Percentiles rank a stretch among this genome's conserved stretches.
Conservation (phyloP, 1,140 invertebrate species). For the Macrobrachium rosenbergii region DNA sequence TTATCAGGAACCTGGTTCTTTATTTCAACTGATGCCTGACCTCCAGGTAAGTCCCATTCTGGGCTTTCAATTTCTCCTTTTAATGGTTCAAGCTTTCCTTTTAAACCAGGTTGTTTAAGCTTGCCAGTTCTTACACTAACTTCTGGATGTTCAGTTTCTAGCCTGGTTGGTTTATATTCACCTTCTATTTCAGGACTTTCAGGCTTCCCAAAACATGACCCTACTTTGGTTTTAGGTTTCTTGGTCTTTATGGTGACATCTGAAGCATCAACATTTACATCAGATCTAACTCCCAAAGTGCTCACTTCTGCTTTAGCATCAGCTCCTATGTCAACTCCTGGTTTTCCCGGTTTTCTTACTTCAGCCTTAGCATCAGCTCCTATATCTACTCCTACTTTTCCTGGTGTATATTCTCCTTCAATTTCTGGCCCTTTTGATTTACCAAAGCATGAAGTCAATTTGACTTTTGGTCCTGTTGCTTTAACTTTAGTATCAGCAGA, state of each 20-base stretch:
- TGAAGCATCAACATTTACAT: conserved; percentile 5
- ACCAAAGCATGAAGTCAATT: conserved; percentile 46
- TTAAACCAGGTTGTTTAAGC: not conserved
- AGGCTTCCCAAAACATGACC: conserved; percentile 20
- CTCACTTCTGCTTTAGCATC: not conserved
- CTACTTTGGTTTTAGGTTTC: conserved; percentile 28
- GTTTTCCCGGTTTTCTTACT: no score
- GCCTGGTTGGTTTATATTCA: conserved; percentile 9
- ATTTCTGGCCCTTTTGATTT: conserved; percentile 24
- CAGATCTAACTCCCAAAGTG: not conserved
- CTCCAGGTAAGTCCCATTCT: not conserved
- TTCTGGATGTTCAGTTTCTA: conserved; percentile 2
- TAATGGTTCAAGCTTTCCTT: not conserved
- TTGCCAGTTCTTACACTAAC: not conserved
- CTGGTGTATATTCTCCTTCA: not conserved
- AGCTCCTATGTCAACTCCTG: not conserved
- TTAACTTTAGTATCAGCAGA: no score
- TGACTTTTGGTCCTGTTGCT: conserved; percentile 4
- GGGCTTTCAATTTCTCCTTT: conserved; percentile 1
- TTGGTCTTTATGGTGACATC: conserved; percentile 11
- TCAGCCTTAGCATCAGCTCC: not conserved
- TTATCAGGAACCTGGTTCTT: not conserved
- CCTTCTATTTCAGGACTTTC: conserved; percentile 24
- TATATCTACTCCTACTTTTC: not conserved
- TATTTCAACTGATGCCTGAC: not conserved